Conservation (phyloP, 2,888 invertebrate species). For the Hofmannophila pseudospretella region DNA sequence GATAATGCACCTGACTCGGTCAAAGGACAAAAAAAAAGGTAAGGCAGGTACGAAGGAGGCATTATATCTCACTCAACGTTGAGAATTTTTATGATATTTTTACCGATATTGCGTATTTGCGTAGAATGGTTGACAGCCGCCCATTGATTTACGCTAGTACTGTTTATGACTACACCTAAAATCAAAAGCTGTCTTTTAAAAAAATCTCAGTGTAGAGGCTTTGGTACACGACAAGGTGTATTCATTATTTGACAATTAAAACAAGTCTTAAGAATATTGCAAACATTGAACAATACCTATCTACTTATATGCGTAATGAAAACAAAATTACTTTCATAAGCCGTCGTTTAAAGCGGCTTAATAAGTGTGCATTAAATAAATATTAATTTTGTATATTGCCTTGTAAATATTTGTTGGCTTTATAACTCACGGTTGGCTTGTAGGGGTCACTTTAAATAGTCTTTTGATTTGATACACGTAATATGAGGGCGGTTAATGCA, state of each 20-base stretch:
- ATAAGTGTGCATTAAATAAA: constrained; percentile 45
- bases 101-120: constrained; percentile 46
- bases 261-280: too few relatives aligned
- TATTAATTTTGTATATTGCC: constrained; percentile 63
- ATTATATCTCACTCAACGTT: constrained; percentile 29
- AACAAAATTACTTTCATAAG: constrained; percentile 17
- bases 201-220: too few relatives aligned
- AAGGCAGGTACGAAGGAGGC: constrained; percentile 44
- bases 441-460: constrained; percentile 33
- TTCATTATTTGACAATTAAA: too few relatives aligned
- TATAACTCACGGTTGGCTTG: constrained; percentile 44
- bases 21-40: too few relatives aligned
- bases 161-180: too few relatives aligned
- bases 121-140: constrained; percentile 27
- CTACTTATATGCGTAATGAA: constrained; percentile 14
- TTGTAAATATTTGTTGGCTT: constrained; percentile 47
- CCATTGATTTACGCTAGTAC: too few relatives aligned
- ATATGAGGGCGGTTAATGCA: too few relatives aligned
- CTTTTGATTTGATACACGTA: too few relatives aligned
- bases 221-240: too few relatives aligned
- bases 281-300: too few relatives aligned
- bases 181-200: too few relatives aligned
- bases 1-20: constrained; percentile 70
- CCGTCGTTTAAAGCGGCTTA: constrained; percentile 36
- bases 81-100: constrained; percentile 32